phyloP scores from a whole-genome alignment of 2,113 vertebrate genomes.

The Eptesicus fuscus region DNA sequence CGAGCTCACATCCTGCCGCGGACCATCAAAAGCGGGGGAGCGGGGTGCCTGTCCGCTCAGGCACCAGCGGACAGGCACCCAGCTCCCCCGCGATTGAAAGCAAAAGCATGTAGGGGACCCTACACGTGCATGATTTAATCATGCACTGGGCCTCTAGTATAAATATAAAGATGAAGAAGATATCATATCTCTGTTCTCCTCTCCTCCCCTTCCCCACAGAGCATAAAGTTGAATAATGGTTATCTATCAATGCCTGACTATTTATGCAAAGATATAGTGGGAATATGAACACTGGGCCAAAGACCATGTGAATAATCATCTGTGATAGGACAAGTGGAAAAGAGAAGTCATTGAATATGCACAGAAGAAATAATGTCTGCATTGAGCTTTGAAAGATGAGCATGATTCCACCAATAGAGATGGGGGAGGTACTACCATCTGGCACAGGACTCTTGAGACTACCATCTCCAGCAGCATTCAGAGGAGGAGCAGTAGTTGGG shows the following conservation, averaged over 20 bases:
- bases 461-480: not conserved
- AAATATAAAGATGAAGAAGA: not conserved
- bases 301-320: not conserved
- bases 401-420: not conserved
- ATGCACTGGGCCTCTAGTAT: too few species aligned
- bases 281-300: not conserved
- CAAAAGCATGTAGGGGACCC: too few species aligned
- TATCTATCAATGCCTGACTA: not conserved
- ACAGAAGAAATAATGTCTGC: not conserved
- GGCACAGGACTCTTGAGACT: not conserved
- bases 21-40: too few species aligned
- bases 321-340: not conserved
- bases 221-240: not conserved
- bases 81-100: too few species aligned
- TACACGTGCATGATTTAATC: too few species aligned
- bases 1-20: too few species aligned
- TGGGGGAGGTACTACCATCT: not conserved
- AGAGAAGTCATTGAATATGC: not conserved
- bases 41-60: too few species aligned
- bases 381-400: not conserved
- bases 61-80: too few species aligned
- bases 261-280: not conserved
- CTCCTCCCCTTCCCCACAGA: not conserved
- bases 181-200: not conserved
- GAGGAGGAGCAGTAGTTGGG: not conserved